A percentile compares a stretch with the other conserved stretches of the same genome.
Conservation (phyloP, 2,113 vertebrate genomes). For the Morone saxatilis region DNA sequence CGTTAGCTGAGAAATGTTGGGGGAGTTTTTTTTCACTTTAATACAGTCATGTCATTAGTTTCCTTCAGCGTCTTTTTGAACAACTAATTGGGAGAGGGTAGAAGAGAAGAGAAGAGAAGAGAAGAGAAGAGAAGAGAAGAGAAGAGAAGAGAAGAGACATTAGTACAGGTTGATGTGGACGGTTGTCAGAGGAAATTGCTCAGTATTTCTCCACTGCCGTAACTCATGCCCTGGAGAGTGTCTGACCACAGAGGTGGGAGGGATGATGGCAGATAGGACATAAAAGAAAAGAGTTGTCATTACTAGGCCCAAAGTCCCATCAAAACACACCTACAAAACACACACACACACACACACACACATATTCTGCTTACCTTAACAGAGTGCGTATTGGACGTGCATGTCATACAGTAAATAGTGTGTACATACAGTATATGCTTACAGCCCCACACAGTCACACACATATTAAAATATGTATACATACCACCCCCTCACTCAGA, state of each 20-base stretch:
- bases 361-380: neutral
- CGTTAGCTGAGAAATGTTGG: neutral
- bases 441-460: slow-evolving; percentile 1
- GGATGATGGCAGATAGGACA: slow-evolving; percentile 53
- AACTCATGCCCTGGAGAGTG: slow-evolving; percentile 49
- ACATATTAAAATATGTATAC: slow-evolving; percentile 58
- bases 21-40: neutral
- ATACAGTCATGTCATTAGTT: too few species aligned
- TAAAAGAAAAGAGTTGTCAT: slow-evolving; percentile 57
- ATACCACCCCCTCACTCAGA: slow-evolving; percentile 37
- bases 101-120: slow-evolving; percentile 3
- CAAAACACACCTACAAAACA: slow-evolving; percentile 17
- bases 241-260: slow-evolving; percentile 48
- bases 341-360: neutral
- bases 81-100: neutral
- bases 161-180: slow-evolving; percentile 42
- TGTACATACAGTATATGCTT: neutral
- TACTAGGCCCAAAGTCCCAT: slow-evolving; percentile 15
- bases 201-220: slow-evolving; percentile 46
- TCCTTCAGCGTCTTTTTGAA: neutral
- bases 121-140: neutral
- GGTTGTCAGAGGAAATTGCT: slow-evolving; percentile 64
- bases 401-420: neutral
- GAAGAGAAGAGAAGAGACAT: slow-evolving; percentile 21
- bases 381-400: neutral